phyloP scores from a whole-genome alignment of 2,888 invertebrate genomes.

The Drosophila anceps region DNA sequence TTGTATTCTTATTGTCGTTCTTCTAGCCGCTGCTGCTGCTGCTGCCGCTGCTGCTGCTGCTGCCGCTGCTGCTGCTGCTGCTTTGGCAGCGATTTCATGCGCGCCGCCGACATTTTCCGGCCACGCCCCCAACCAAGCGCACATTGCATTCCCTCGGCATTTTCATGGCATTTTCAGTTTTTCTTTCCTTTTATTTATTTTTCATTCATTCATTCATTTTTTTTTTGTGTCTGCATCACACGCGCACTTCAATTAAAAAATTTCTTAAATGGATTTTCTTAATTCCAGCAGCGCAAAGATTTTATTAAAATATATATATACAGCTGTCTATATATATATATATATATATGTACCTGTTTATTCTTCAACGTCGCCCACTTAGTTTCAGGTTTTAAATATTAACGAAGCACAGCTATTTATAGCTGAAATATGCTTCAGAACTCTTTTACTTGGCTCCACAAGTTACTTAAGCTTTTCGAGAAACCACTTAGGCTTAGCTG shows the following conservation, averaged over 20 bases:
- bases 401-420: too few species aligned
- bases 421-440: too few species aligned
- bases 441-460: background rate
- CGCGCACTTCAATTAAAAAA: constrained; percentile 50
- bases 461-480: too few species aligned
- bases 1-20: constrained; percentile 19
- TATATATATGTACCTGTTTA: background rate
- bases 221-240: constrained; percentile 20
- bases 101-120: background rate
- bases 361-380: background rate
- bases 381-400: background rate
- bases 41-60: constrained; percentile 13
- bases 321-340: background rate
- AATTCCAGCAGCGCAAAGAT: constrained; percentile 34
- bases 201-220: too few species aligned
- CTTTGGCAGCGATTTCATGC: background rate
- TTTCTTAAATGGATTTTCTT: constrained; percentile 50
- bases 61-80: constrained; percentile 6
- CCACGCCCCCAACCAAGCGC: background rate
- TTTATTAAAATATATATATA: constrained; percentile 14
- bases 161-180: constrained; percentile 30
- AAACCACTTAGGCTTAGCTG: too few species aligned
- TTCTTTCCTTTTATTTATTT: constrained; percentile 3
- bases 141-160: constrained; percentile 7
- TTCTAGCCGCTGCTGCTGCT: constrained; percentile 1